A percentile compares a stretch with the other conserved stretches of the same genome.
Conservation (phyloP, 1,140 invertebrate genomes). For the Brachionus sp. region DNA sequence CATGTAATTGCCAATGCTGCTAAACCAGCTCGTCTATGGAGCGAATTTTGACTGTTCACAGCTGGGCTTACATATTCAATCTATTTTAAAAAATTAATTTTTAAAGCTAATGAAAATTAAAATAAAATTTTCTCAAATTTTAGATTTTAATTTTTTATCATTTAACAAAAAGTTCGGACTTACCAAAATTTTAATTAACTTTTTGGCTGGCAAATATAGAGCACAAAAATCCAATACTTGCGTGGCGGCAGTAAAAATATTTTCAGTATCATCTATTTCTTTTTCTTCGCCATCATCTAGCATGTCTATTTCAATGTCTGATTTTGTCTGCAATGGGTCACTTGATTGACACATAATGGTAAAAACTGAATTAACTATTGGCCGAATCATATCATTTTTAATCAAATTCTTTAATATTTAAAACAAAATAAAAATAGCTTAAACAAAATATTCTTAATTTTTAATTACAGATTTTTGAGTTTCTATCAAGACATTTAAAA, state of each 20-base stretch:
- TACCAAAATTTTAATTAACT: slow-evolving; percentile 42
- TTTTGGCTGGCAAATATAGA: slow-evolving; percentile 39
- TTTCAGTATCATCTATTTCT: slow-evolving; percentile 24
- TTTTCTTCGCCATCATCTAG: slow-evolving; percentile 15
- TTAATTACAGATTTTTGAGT: slow-evolving; percentile 32
- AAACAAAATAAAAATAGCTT: background rate
- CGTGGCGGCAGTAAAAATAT: slow-evolving; percentile 35
- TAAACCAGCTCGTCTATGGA: slow-evolving; percentile 32
- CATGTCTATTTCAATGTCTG: slow-evolving; percentile 36
- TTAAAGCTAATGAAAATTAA: too few species aligned
- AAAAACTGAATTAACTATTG: slow-evolving; percentile 12
- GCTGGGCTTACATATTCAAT: slow-evolving; percentile 30
- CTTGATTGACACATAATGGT: slow-evolving; percentile 41
- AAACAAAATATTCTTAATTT: background rate
- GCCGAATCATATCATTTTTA: slow-evolving; percentile 37
- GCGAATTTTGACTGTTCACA: background rate
- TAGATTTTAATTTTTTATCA: background rate
- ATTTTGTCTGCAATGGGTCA: slow-evolving; percentile 40
- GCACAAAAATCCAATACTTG: slow-evolving; percentile 40
- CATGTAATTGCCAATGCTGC: slow-evolving; percentile 37
- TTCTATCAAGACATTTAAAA: slow-evolving; percentile 34
- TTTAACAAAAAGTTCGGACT: background rate
- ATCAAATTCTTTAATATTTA: background rate
- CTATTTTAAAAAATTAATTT: background rate
- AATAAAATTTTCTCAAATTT: too few species aligned